Conservation (phyloP, 2,113 vertebrate species). For the Ginglymostoma cirratum region DNA sequence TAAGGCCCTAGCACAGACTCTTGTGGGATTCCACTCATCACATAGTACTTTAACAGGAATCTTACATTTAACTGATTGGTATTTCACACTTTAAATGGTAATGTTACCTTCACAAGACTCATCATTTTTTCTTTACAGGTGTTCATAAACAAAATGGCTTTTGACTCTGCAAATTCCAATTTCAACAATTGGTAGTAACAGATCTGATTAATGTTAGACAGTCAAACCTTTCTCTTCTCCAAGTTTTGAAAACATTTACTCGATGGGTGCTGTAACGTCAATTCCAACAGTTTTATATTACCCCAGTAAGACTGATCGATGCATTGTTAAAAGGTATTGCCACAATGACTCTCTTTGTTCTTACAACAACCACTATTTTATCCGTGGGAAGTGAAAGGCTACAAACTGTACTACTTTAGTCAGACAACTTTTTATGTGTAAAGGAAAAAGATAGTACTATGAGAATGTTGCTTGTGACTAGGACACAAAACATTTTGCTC, state of each 20-base stretch:
- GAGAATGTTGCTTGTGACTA: neutral
- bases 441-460: neutral
- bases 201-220: neutral
- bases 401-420: neutral
- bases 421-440: neutral
- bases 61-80: neutral
- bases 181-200: neutral
- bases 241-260: slow-evolving; percentile 5
- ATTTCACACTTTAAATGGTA: neutral
- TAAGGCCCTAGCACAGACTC: too few relatives aligned
- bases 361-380: slow-evolving; percentile 1
- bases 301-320: neutral
- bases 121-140: neutral
- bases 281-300: neutral
- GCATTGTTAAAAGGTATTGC: slow-evolving; percentile 19
- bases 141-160: neutral
- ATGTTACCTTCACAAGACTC: neutral
- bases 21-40: too few relatives aligned
- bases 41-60: neutral
- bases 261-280: neutral
- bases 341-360: slow-evolving; percentile 13
- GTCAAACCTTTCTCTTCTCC: neutral
- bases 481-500: neutral
- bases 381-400: neutral
- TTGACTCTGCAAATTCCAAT: neutral